These are phyloP conservation scores for Ginglymostoma cirratum DNA, from an alignment of 2,113 vertebrate genomes.

Conservation along the genomic window DNA sequence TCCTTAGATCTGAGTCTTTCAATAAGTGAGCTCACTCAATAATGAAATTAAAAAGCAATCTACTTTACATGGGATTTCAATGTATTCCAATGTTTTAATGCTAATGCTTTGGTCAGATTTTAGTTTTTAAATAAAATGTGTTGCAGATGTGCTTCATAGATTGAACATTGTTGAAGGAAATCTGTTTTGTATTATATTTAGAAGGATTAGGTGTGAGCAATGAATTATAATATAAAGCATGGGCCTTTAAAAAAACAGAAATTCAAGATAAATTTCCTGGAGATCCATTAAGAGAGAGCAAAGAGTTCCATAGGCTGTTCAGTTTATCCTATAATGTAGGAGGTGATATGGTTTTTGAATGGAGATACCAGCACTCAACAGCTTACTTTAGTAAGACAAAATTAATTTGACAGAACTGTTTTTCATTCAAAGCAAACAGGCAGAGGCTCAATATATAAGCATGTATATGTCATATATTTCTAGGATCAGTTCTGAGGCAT, in stretches of 20 bases:
- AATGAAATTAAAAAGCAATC: neutral
- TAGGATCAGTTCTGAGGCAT: neutral
- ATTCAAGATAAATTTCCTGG: neutral
- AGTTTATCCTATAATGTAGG: neutral
- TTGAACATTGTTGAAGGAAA: neutral
- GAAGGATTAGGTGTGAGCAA: constrained; percentile 34
- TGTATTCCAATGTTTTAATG: neutral
- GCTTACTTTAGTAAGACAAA: neutral
- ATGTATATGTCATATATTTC: neutral
- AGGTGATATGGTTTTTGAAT: neutral
- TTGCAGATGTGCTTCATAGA: constrained; percentile 19
- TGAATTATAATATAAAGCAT: constrained; percentile 5
- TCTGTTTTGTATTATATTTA: constrained; percentile 23
- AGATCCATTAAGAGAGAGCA: constrained; percentile 1
- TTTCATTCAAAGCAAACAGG: neutral
- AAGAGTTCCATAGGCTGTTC: neutral
- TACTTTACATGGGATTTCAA: neutral
- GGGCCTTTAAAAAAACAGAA: constrained; percentile 3
- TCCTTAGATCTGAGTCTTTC: neutral
- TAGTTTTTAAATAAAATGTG: constrained; percentile 26
- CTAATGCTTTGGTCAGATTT: neutral
- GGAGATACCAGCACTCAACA: neutral
- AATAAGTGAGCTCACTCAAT: neutral
- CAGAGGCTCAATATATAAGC: neutral
- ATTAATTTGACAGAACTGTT: neutral